phyloP scores from a whole-genome alignment of 2,888 invertebrate species.

The Scrobipalpa atriplicella region DNA sequence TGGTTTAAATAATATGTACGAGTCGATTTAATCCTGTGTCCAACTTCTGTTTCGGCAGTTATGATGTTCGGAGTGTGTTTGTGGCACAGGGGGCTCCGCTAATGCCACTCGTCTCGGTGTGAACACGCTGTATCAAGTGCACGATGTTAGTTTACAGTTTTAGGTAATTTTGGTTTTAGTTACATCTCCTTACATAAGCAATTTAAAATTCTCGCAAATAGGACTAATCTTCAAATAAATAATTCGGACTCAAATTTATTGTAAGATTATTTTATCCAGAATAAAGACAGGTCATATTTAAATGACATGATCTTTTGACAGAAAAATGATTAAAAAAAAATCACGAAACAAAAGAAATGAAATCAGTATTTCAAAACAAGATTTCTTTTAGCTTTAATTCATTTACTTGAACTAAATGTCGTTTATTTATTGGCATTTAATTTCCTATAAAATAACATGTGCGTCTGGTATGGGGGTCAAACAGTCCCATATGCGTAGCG shows the following conservation, averaged over 20 bases:
- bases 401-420: no score
- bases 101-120: slow-evolving; percentile 53
- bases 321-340: no score
- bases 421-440: no score
- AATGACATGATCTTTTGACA: no score
- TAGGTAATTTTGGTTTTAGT: neutral
- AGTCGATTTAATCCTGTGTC: slow-evolving; percentile 63
- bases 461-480: slow-evolving; percentile 9
- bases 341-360: no score
- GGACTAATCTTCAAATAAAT: neutral
- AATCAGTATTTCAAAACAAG: no score
- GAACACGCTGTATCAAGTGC: slow-evolving; percentile 17
- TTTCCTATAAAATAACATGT: no score
- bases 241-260: no score
- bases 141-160: neutral
- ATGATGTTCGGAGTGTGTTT: slow-evolving; percentile 60
- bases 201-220: neutral
- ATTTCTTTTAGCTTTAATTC: no score
- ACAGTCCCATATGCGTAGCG: neutral
- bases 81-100: slow-evolving; percentile 61
- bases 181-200: neutral
- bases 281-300: no score
- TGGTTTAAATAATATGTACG: slow-evolving; percentile 37
- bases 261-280: no score
- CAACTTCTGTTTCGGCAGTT: slow-evolving; percentile 69